Percentiles rank a stretch among this genome's conserved stretches.
These are phyloP conservation scores for Gryllus longicercus DNA, from an alignment of 2,888 invertebrate species.

Conservation along the genomic window DNA sequence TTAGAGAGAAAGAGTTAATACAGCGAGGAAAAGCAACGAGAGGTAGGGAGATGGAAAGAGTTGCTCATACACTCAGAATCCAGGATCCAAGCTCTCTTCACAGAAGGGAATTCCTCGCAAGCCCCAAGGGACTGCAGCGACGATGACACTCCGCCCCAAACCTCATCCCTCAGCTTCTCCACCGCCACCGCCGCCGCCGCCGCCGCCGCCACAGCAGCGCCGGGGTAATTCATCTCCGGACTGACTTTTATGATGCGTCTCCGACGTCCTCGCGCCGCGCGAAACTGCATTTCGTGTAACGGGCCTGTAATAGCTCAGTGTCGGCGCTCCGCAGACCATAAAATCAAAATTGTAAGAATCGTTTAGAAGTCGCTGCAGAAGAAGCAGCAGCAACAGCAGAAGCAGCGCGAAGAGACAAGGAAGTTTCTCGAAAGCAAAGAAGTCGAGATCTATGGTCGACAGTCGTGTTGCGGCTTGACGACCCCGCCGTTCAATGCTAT, in stretches of 20 bases:
- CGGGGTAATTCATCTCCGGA: too few species aligned
- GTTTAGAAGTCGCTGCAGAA: background rate
- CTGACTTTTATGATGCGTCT: background rate
- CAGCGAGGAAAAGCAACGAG: too few species aligned
- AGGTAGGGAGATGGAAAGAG: too few species aligned
- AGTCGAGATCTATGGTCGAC: background rate
- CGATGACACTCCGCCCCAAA: too few species aligned
- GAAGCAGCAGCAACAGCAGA: background rate
- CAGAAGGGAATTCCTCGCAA: too few species aligned
- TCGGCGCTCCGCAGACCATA: background rate
- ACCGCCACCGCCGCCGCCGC: too few species aligned
- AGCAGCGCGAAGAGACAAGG: background rate
- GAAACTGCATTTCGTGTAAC: background rate
- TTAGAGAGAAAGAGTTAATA: too few species aligned
- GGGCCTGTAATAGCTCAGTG: background rate
- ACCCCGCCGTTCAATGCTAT: slow-evolving; percentile 17
- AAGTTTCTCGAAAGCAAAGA: background rate
- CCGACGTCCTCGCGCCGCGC: background rate
- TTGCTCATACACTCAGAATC: too few species aligned
- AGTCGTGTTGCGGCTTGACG: background rate
- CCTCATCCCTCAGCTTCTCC: too few species aligned
- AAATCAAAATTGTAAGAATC: background rate
- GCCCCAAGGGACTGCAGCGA: too few species aligned
- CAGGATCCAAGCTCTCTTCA: too few species aligned
- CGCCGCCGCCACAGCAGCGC: too few species aligned